These are phyloP conservation scores for Silurus glanis DNA, from an alignment of 2,113 vertebrate genomes.

Conservation along the genomic window DNA sequence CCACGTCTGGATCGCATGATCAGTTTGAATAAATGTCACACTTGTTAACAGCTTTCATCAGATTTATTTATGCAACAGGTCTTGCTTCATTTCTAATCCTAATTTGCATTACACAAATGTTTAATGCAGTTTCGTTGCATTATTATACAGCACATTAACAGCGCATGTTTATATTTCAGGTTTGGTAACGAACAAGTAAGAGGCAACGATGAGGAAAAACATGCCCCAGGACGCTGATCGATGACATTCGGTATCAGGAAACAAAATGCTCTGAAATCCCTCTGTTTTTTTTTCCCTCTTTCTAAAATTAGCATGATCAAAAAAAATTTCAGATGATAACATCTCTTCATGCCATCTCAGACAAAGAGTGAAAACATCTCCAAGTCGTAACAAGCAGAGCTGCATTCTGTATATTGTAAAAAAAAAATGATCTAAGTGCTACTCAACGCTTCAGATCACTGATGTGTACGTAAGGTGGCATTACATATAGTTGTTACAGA, in stretches of 20 bases:
- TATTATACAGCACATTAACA: no score
- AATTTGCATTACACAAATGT: background rate
- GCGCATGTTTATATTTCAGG: no score
- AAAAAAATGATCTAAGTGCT: background rate
- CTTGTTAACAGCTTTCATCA: background rate
- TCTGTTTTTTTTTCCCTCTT: no score
- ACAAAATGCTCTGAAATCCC: background rate
- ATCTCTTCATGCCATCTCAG: background rate
- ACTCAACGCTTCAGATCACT: background rate
- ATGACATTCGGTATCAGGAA: background rate
- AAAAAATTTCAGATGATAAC: background rate
- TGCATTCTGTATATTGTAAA: constrained; percentile 28
- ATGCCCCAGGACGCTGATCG: background rate
- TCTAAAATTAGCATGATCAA: background rate
- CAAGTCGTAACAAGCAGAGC: background rate
- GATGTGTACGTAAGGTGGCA: background rate
- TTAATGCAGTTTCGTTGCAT: background rate
- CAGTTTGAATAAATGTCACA: background rate
- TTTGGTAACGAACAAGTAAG: no score
- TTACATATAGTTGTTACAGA: background rate
- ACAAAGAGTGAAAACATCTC: background rate
- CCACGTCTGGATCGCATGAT: no score
- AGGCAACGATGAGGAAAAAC: no score
- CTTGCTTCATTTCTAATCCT: background rate
- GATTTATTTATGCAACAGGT: background rate